Conservation (phyloP, 2,888 invertebrate genomes). For the Bembecia ichneumoniformis region DNA sequence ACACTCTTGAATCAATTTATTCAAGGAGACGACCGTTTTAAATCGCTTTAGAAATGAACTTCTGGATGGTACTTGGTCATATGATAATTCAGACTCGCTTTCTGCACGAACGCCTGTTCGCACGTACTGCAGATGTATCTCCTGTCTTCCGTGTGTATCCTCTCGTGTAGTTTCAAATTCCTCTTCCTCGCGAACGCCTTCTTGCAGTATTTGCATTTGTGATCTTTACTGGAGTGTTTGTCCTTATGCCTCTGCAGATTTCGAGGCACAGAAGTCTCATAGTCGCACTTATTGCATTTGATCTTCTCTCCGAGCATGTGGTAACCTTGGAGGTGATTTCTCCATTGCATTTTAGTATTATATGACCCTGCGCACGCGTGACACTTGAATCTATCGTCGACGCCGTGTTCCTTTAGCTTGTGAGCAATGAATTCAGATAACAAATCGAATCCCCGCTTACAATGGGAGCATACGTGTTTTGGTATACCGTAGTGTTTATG, state of each 20-base stretch:
- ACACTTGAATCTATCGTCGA: slow-evolving; percentile 48
- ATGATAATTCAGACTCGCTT: slow-evolving; percentile 57
- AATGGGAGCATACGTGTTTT: slow-evolving; percentile 27
- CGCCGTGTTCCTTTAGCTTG: slow-evolving; percentile 37
- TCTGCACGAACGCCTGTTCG: slow-evolving; percentile 57
- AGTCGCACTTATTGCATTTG: slow-evolving; percentile 46
- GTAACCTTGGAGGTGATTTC: slow-evolving; percentile 42
- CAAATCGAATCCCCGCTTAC: slow-evolving; percentile 35
- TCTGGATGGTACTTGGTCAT: slow-evolving; percentile 58
- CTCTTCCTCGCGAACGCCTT: slow-evolving; percentile 53
- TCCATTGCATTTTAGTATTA: slow-evolving; percentile 36
- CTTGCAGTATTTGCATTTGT: slow-evolving; percentile 51
- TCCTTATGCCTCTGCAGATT: slow-evolving; percentile 45
- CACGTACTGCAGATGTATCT: slow-evolving; percentile 46
- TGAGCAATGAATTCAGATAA: slow-evolving; percentile 33
- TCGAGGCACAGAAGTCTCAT: slow-evolving; percentile 39
- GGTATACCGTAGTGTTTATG: slow-evolving; percentile 43
- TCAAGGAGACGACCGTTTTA: too few species aligned
- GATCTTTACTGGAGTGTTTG: slow-evolving; percentile 52
- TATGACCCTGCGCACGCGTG: slow-evolving; percentile 47
- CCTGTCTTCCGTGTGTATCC: slow-evolving; percentile 53
- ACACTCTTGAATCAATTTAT: too few species aligned
- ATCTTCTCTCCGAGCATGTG: slow-evolving; percentile 51
- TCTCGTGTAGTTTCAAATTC: slow-evolving; percentile 40
- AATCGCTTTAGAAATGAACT: slow-evolving; percentile 31